Percentiles rank a stretch among this genome's conserved stretches.
These are phyloP conservation scores for Callyntrura guangdongensis DNA, from an alignment of 2,888 invertebrate species.

Conservation along the genomic window DNA sequence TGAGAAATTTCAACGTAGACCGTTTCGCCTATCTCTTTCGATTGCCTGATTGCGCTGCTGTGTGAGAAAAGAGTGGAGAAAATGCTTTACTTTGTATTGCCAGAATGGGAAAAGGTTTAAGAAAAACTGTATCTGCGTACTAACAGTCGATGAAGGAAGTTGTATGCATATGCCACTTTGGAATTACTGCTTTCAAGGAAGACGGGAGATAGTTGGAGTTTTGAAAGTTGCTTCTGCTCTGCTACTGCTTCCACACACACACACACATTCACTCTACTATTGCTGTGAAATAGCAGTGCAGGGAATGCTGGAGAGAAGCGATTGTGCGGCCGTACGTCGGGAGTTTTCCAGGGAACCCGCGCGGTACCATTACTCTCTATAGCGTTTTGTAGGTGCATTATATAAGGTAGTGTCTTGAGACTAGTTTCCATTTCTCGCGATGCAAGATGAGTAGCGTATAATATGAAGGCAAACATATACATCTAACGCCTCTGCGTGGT, in stretches of 20 bases:
- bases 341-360: neutral
- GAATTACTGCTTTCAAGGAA: constrained; percentile 8
- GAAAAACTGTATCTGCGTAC: constrained; percentile 65
- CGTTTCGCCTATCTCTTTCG: constrained; percentile 3
- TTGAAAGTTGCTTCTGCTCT: neutral
- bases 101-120: constrained; percentile 20
- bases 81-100: constrained; percentile 22
- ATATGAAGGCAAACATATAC: no score
- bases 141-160: constrained; percentile 35
- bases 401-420: neutral
- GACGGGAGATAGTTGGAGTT: neutral
- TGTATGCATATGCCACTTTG: constrained; percentile 35
- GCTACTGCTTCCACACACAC: no score
- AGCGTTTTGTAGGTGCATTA: neutral
- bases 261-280: no score
- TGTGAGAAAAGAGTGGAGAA: constrained; percentile 2
- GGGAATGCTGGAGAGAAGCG: neutral
- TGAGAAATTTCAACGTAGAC: neutral
- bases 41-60: constrained; percentile 12
- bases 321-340: neutral
- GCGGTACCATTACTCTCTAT: neutral
- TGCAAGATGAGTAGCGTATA: neutral
- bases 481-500: no score
- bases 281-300: neutral
- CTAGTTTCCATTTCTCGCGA: neutral